A percentile compares a stretch with the other conserved stretches of the same genome.
Conservation (phyloP, 30 jellyfish, hydroid and myxozoan species). For the Chironex yamaguchii region DNA sequence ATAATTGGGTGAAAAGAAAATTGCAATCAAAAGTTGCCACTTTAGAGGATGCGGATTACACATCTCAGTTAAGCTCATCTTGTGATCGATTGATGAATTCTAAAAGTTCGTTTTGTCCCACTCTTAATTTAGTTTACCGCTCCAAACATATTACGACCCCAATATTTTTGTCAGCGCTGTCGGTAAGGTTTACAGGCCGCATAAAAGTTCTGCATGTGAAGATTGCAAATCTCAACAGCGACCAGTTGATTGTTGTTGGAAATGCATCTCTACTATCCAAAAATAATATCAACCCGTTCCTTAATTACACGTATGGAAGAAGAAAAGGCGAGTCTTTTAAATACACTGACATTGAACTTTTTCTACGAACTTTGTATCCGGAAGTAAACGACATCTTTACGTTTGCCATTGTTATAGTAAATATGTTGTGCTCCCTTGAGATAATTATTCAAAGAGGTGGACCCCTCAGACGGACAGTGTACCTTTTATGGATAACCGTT, state of each 20-base stretch:
- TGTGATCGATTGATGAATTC: neutral
- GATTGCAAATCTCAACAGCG: neutral
- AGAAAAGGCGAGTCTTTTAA: conserved; percentile 74
- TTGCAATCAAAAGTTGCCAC: conserved; percentile 64
- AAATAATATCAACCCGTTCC: neutral
- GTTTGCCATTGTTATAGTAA: conserved; percentile 58
- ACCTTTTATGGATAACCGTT: conserved; percentile 76
- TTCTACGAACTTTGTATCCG: conserved; percentile 88
- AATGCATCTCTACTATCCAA: neutral
- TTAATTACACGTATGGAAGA: conserved; percentile 82
- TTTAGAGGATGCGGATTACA: conserved; percentile 38
- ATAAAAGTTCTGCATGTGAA: conserved; percentile 78
- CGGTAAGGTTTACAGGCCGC: conserved; percentile 93
- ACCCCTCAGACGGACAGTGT: conserved; percentile 82
- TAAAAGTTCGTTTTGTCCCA: conserved; percentile 1
- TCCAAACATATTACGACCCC: conserved; percentile 73
- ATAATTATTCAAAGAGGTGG: conserved; percentile 93
- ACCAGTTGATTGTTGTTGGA: neutral
- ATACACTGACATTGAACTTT: conserved; percentile 76
- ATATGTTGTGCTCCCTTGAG: conserved; percentile 89
- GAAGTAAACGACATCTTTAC: conserved; percentile 90
- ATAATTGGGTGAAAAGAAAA: conserved; percentile 69
- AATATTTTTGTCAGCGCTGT: conserved; percentile 75
- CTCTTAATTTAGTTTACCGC: conserved; percentile 36
- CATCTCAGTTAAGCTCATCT: neutral